Conservation (phyloP, 64 coral and sea anemone genomes). For the Stichodactyla helianthus region DNA sequence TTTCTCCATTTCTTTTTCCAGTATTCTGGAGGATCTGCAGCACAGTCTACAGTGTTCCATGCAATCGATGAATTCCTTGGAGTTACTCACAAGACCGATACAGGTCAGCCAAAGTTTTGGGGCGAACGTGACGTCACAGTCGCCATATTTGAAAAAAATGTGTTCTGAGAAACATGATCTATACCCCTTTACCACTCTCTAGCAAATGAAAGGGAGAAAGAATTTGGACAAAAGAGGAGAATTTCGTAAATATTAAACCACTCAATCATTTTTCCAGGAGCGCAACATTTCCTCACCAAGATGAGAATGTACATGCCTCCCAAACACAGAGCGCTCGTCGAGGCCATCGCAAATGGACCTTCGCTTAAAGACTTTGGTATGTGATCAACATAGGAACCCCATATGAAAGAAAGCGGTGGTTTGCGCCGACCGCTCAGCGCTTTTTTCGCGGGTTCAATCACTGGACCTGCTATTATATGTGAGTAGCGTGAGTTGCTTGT, state of each 20-base stretch:
- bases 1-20: not conserved
- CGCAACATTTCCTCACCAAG: not conserved
- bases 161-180: too few relatives aligned
- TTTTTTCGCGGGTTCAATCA: too few relatives aligned
- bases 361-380: constrained; percentile 10
- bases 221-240: too few relatives aligned
- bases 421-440: too few relatives aligned
- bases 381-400: not conserved
- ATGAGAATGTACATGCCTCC: constrained; percentile 24
- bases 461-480: too few relatives aligned
- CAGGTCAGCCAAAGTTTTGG: not conserved
- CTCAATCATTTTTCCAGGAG: not conserved
- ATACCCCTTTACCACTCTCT: too few relatives aligned
- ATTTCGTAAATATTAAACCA: not conserved
- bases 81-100: not conserved
- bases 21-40: constrained; percentile 23
- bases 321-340: constrained; percentile 12
- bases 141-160: too few relatives aligned
- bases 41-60: constrained; percentile 6
- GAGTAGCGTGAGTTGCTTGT: too few relatives aligned
- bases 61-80: constrained; percentile 21
- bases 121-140: too few relatives aligned
- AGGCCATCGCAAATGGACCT: not conserved
- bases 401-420: not conserved
- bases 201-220: too few relatives aligned